Evolutionary conservation across 2,797 vertebrate genomes (phyloP), one percentile per base, ranked within the genome.

Genomic region (Micrastur ruficollis): DNA sequence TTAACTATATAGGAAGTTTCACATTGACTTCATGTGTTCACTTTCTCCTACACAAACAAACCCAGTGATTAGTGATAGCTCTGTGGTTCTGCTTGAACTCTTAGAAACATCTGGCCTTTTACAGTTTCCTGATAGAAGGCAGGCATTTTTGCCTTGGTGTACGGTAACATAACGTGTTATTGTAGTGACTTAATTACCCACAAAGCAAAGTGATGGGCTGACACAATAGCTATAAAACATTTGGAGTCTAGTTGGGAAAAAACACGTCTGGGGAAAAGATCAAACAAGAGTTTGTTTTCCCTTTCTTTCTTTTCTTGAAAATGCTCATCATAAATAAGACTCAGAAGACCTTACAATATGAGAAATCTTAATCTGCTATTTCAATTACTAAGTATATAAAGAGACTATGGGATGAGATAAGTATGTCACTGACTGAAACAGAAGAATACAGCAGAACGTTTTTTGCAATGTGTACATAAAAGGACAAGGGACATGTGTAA

Each of bases 161-260:
- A 52, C 0, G 5, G 67, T 70, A 86, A 96, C n/a, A 82, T 20
- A 94, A 61, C 0, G 1, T 90, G 71, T 90, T 78, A 76, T 80
- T 96, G 32, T 82, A 92, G 85, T 92, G 89, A 94, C 67, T 95
- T 96, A 92, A 91, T 85, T 85, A 82, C 63, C 3, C 55, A 86
- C 49, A 71, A 59, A 93, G 19, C 23, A 83, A 92, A 88, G 47
- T 61, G 55, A 80, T 61, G 56, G 50, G 11, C 61, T 95, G 63
- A 92, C 81, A 91, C 27, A 83, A 76, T 67, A 78, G 40, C 72
- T 44, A 81, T 70, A 86, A 95, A 95, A 85, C 3, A 55, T 81
- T 86, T 80, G 58, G 70, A 74, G 23, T 70, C 34, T 63, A 49
- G 16, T 68, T 84, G 46, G 47, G 55, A 71, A 93, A 86, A 92